Percentiles rank a stretch among this genome's conserved stretches.
phyloP scores from a whole-genome alignment of 2,888 invertebrate species.

The Acronicta aceris region DNA sequence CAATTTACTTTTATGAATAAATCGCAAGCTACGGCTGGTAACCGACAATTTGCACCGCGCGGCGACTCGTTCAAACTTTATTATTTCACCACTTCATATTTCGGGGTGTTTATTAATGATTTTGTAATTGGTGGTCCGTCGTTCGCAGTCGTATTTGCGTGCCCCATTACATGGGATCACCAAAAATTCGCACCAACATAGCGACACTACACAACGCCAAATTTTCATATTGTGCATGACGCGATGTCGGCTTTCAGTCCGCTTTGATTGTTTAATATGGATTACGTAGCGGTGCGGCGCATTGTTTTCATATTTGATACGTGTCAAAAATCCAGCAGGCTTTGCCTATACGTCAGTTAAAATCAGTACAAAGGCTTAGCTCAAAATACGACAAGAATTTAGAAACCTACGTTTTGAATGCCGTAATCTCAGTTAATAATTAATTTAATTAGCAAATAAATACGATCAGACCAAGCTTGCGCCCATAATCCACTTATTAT shows the following conservation, averaged over 20 bases:
- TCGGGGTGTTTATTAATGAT: conserved; percentile 82
- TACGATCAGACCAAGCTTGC: conserved; percentile 16
- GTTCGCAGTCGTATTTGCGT: conserved; percentile 71
- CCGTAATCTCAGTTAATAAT: too few relatives aligned
- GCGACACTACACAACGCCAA: conserved; percentile 25
- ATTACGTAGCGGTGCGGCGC: conserved; percentile 23
- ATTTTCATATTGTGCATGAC: conserved; percentile 25
- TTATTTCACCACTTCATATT: conserved; percentile 81
- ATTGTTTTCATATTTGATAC: conserved; percentile 37
- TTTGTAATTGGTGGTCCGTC: conserved; percentile 80
- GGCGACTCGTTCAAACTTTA: conserved; percentile 63
- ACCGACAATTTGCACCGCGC: conserved; percentile 68
- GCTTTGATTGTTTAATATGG: conserved; percentile 44
- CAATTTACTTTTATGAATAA: conserved; percentile 70
- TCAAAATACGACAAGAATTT: conserved; percentile 28
- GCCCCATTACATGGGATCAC: conserved; percentile 64
- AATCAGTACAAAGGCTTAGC: conserved; percentile 4
- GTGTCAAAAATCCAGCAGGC: conserved; percentile 20
- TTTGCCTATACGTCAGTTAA: conserved; percentile 8
- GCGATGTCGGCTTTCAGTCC: conserved; percentile 25
- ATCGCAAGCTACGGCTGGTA: conserved; percentile 52
- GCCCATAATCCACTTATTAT: conserved; percentile 12
- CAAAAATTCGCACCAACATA: conserved; percentile 46
- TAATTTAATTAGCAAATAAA: conserved; percentile 29
- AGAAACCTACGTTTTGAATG: background rate